These are phyloP conservation scores for Cephalotes varians DNA, from an alignment of 2,888 invertebrate species.

Conservation along the genomic window DNA sequence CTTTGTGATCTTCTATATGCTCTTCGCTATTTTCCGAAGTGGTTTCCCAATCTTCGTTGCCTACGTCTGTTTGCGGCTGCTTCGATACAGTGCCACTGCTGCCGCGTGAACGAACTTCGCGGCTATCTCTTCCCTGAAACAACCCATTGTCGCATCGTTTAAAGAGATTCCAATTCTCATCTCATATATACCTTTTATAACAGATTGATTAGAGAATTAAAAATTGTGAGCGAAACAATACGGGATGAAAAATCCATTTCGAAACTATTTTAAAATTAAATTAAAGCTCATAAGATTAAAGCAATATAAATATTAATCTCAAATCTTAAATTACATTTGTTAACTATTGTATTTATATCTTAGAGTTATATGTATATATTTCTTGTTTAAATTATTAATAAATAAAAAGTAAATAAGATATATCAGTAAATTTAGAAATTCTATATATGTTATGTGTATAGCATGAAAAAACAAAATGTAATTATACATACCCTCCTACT, in stretches of 20 bases:
- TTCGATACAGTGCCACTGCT: slow-evolving; percentile 77
- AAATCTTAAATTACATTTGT: background rate
- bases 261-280: background rate
- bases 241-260: background rate
- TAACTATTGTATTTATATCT: background rate
- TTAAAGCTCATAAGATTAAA: too few species aligned
- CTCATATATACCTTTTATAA: background rate
- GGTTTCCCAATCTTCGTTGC: slow-evolving; percentile 92
- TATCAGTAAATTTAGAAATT: background rate
- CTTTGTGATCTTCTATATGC: slow-evolving; percentile 84
- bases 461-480: background rate
- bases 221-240: background rate
- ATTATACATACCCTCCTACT: slow-evolving; percentile 78
- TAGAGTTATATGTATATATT: background rate
- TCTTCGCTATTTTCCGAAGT: slow-evolving; percentile 93
- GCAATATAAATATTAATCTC: background rate
- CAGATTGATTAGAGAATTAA: background rate
- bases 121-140: slow-evolving; percentile 82
- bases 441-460: background rate
- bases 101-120: slow-evolving; percentile 79
- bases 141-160: background rate
- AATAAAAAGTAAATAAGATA: background rate
- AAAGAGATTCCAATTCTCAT: background rate
- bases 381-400: background rate
- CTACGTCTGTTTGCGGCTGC: slow-evolving; percentile 85